Evolutionary conservation across 1,140 invertebrate genomes (phyloP), one percentile per base, ranked within the genome.

Genomic region (Drosophila triauraria): DNA sequence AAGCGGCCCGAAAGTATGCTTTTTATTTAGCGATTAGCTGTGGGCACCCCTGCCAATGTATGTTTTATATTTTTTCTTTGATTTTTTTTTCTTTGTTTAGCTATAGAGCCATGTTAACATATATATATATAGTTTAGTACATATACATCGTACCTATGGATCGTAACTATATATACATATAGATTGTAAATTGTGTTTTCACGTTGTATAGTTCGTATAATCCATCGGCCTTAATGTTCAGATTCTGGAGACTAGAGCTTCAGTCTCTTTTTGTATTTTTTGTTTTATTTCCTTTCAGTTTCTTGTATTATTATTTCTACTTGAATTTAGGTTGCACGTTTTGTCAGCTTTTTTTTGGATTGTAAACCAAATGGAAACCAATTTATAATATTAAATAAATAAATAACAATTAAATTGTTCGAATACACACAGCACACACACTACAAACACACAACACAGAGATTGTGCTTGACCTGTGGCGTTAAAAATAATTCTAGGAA

Each of bases 321-420:
- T 60, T 43, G 51, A 54, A 59, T 65, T 53, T 43, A 46, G 54
- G 57, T 61, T 54, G 46, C 42, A 35, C 32, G 51, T 51, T 80
- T 57, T 64, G 40, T 64, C 27, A 71, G 42, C 46, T 65, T 56
- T 51, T 48, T 40, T 27, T 15, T 38, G 15, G 17, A 74, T 50
- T 74, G 38, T 56, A 43, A 62, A 69, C 70, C 63, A 80, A 79
- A 75, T 79, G 68, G 40, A 78, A 64, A 56, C 23, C 51, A 69
- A 70, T 76, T 63, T 57, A 56, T 62, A 54, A 54, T 15, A 48
- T 61, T 61, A 47, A 46, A 20, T 23, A 27, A 44, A 12, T 15
- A 23, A 61, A 51, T 54, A 60, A 67, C 72, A 75, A 77, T 69
- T 58, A 8, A 71, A 75, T 76, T 80, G 64, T 67, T 56, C 20